Evolutionary conservation across 2,797 vertebrate species (phyloP), one percentile per base, ranked within the genome.

Genomic region (Danionella dracula): DNA sequence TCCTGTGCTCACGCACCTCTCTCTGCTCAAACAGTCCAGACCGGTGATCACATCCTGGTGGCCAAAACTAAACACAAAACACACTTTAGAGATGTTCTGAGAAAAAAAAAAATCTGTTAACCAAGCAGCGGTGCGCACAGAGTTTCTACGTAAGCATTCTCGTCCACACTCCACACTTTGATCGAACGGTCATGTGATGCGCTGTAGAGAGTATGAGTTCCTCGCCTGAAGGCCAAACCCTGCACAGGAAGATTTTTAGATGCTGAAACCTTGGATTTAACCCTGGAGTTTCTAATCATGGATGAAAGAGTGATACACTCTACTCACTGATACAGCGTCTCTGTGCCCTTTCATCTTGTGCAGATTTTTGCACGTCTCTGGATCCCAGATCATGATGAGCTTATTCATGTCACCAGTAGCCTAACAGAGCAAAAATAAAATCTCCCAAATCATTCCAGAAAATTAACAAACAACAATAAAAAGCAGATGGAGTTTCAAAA

Each of bases 91-190:
- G 7, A 2, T 53, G 11, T 8, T 4, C 23, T 16, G 17, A 8
- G 21, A 41, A 29, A 0, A 16, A 16, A 35, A 29, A 2, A 6
- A 27, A 12, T 42, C 12, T 12, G 3, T 8, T 8, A 10, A 35
- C 32, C 9, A 34, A 34, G 10, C 54, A 17, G 21, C 4, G 29
- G 20, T 16, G 82, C 97, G 93, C 80, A 99, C 97, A 98, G 86
- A 0, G 96, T 99, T 85, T 99, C 97, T 66, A 98, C 87, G 0
- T 98, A 98, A 5, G 96, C 88, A 0, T 97, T 99, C 81, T 99
- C 94, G 0, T 92, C 92, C 74, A 95, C 96, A 0, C 98, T 93
- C 97, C 97, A 99, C 74, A 99, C 96, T 80, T 98, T 99, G 61
- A 99, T 71, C 0, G 94, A 94, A 54, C 96, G 94, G 75, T 99